These are phyloP conservation scores for Scaptomyza cyrtandrae DNA, from an alignment of 2,888 invertebrate genomes.

Conservation along the genomic window DNA sequence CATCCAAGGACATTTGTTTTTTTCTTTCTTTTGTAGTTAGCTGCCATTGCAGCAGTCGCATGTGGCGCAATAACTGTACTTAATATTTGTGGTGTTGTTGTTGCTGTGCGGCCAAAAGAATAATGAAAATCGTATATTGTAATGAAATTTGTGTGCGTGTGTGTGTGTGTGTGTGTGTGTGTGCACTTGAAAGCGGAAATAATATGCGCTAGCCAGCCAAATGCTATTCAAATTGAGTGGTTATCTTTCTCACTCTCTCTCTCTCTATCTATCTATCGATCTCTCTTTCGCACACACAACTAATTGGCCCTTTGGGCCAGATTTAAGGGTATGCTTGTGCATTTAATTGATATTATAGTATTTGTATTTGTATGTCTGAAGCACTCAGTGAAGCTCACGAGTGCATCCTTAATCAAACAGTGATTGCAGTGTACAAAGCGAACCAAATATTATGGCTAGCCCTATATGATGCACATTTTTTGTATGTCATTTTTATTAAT, in stretches of 20 bases:
- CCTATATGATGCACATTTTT: background rate
- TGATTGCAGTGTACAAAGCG: constrained; percentile 1
- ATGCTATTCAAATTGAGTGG: constrained; percentile 36
- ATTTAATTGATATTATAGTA: constrained; percentile 47
- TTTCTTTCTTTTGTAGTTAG: constrained; percentile 60
- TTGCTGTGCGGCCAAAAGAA: constrained; percentile 59
- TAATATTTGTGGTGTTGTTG: constrained; percentile 20
- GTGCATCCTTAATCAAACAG: constrained; percentile 39
- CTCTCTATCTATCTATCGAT: background rate
- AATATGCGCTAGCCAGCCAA: constrained; percentile 39
- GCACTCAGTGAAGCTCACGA: constrained; percentile 17
- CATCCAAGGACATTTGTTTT: constrained; percentile 74
- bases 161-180: background rate
- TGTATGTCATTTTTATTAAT: background rate
- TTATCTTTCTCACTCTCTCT: background rate
- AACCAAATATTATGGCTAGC: background rate
- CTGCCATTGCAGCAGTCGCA: constrained; percentile 62
- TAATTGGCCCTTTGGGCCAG: constrained; percentile 53
- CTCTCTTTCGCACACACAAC: constrained; percentile 16
- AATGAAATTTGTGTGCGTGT: constrained; percentile 16
- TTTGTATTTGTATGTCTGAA: background rate
- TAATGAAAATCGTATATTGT: constrained; percentile 49
- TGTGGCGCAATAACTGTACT: constrained; percentile 56
- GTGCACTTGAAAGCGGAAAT: constrained; percentile 43
- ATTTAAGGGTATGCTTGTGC: constrained; percentile 39